Conservation (phyloP, 2,888 invertebrate genomes). For the Furcula furcula region DNA sequence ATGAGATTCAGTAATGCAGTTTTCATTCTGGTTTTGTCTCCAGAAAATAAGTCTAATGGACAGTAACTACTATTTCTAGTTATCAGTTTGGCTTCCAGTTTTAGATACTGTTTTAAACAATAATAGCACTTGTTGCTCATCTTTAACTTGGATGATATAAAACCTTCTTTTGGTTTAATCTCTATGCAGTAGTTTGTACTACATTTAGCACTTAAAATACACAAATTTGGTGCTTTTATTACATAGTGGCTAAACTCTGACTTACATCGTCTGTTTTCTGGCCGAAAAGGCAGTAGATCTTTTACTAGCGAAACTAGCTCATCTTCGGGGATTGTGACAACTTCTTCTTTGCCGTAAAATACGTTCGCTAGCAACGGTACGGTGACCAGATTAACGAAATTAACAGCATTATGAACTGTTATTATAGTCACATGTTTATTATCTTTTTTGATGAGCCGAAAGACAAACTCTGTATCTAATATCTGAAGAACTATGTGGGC, state of each 20-base stretch:
- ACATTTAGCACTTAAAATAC: conserved; percentile 39
- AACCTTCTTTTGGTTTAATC: conserved; percentile 87
- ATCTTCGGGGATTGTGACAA: conserved; percentile 51
- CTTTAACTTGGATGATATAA: conserved; percentile 56
- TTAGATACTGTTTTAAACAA: conserved; percentile 80
- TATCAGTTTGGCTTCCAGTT: conserved; percentile 79
- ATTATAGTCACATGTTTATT: conserved; percentile 20
- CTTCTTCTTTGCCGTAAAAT: conserved; percentile 43
- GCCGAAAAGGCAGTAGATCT: conserved; percentile 48
- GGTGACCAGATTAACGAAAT: conserved; percentile 64
- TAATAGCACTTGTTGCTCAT: conserved; percentile 75
- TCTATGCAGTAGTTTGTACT: conserved; percentile 79
- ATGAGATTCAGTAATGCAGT: conserved; percentile 73
- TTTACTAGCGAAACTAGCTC: conserved; percentile 50
- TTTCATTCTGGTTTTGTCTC: conserved; percentile 78
- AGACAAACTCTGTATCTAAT: conserved; percentile 61
- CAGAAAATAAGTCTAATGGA: conserved; percentile 87
- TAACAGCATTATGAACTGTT: conserved; percentile 35
- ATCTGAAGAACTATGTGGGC: conserved; percentile 78
- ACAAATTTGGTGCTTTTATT: conserved; percentile 71
- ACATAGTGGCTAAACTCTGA: conserved; percentile 62
- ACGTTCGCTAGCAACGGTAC: conserved; percentile 46
- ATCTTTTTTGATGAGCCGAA: conserved; percentile 68
- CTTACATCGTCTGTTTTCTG: conserved; percentile 63
- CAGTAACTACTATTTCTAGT: conserved; percentile 83